phyloP scores from a whole-genome alignment of 2,888 invertebrate genomes.

The Synergus umbraculus region DNA sequence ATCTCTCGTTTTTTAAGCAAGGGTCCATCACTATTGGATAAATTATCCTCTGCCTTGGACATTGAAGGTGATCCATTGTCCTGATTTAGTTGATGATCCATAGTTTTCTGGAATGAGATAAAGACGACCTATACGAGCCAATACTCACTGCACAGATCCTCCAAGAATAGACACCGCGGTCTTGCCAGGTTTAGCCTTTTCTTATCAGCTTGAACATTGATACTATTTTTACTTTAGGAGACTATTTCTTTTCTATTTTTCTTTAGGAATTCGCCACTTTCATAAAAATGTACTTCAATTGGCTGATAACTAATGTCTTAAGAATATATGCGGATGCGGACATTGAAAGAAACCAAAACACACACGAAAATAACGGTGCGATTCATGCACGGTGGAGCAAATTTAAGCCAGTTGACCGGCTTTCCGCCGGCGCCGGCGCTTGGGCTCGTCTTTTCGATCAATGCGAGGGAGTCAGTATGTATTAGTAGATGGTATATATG shows the following conservation, averaged over 20 bases:
- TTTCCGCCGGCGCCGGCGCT: conserved; percentile 42
- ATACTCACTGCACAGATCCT: conserved; percentile 45
- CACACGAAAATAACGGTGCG: conserved; percentile 44
- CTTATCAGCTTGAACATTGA: conserved; percentile 48
- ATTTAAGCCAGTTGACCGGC: background rate
- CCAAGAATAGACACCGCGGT: background rate
- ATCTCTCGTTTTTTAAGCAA: conserved; percentile 64
- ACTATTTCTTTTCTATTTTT: conserved; percentile 48
- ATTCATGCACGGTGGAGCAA: background rate
- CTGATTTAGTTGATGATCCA: conserved; percentile 50
- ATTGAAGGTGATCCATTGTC: conserved; percentile 68
- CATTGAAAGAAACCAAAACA: conserved; percentile 46
- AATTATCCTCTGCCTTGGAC: conserved; percentile 73
- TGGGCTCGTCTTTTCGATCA: conserved; percentile 52
- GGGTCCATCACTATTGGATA: conserved; percentile 74
- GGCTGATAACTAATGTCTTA: conserved; percentile 50
- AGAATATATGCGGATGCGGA: conserved; percentile 2
- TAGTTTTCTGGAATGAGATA: conserved; percentile 48
- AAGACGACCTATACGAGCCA: background rate
- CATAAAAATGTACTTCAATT: conserved; percentile 42
- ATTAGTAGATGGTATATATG: background rate
- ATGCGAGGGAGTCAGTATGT: conserved; percentile 42
- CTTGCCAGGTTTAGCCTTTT: conserved; percentile 44
- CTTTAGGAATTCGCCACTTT: conserved; percentile 49
- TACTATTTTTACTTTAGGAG: conserved; percentile 32